Conservation (phyloP, 1,140 invertebrate species). For the Achatina immaculata region DNA sequence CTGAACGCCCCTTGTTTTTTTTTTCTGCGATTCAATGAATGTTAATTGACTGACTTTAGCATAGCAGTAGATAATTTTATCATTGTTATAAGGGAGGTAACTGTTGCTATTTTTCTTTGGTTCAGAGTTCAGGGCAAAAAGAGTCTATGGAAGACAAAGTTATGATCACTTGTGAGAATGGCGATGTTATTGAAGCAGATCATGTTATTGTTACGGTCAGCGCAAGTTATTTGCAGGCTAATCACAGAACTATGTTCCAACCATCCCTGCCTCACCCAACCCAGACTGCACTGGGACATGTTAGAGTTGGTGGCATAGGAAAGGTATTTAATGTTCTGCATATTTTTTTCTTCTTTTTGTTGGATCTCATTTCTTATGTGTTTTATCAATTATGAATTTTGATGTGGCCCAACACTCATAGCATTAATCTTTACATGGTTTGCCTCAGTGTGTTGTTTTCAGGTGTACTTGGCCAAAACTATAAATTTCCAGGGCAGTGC, state of each 20-base stretch:
- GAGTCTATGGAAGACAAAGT: background rate
- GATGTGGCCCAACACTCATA: no score
- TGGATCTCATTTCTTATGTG: no score
- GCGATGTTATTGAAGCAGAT: background rate
- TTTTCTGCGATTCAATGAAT: no score
- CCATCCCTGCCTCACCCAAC: background rate
- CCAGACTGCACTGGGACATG: background rate
- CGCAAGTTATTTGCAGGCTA: conserved; percentile 1
- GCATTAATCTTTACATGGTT: no score
- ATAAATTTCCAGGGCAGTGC: no score
- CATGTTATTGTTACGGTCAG: conserved; percentile 27
- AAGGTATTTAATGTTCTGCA: conserved; percentile 7
- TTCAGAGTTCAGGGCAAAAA: background rate
- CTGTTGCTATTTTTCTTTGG: background rate
- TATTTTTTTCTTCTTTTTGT: background rate
- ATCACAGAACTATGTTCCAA: background rate
- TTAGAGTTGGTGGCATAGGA: conserved; percentile 11
- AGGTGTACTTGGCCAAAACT: no score
- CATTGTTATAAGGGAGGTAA: no score
- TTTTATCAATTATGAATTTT: no score
- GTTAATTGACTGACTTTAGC: no score
- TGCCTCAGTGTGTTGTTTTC: no score
- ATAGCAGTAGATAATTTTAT: no score
- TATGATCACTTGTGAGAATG: conserved; percentile 20
- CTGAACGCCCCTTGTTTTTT: no score